Evolutionary conservation across 2,113 vertebrate genomes (phyloP), one percentile per base, ranked within the genome.

Genomic region (Polypterus bichir): DNA sequence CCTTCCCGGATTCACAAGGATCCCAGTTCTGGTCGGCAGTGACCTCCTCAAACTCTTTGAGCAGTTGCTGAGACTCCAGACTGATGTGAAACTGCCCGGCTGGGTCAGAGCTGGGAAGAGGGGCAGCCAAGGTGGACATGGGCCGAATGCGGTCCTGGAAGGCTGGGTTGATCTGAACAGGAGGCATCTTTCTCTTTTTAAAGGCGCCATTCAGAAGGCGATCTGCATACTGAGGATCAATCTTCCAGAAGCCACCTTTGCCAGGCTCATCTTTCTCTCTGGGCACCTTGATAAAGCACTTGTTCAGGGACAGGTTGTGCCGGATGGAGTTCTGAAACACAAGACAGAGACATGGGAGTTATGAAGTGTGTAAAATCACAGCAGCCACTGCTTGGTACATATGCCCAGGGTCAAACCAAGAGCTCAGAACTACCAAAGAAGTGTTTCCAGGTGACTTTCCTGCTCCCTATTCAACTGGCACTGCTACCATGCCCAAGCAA

Each of bases 251-350:
- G 0, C 95, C 95, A 0, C 95, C 95, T 65, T 97, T 98, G 46
- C 95, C 95, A 0, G 95, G 93, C 70, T 98, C 93, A 0, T 94
- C 92, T 57, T 98, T 97, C 83, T 94, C 88, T 44, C 94, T 87
- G 0, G 95, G 95, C 46, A 98, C 93, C 68, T 96, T 97, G 80
- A 97, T 94, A 79, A 98, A 98, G 77, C 93, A 98, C 76, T 98
- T 97, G 81, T 98, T 97, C 75, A 98, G 77, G 0, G 95, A 98
- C 63, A 98, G 87, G 75, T 97, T 98, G 85, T 97, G 93, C 58
- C 95, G 85, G 74, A 97, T 97, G 57, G 94, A 97, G 67, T 97
- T 98, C 95, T 98, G 78, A 11, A 65, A 69, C 3, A 47, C 54
- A 69, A 57, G 9, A 65, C 65, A 71, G 61, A 63, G 68, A 59